Evolutionary conservation across 2,797 vertebrate genomes (phyloP).

Genomic region (Sebastes kiyomatsui): DNA sequence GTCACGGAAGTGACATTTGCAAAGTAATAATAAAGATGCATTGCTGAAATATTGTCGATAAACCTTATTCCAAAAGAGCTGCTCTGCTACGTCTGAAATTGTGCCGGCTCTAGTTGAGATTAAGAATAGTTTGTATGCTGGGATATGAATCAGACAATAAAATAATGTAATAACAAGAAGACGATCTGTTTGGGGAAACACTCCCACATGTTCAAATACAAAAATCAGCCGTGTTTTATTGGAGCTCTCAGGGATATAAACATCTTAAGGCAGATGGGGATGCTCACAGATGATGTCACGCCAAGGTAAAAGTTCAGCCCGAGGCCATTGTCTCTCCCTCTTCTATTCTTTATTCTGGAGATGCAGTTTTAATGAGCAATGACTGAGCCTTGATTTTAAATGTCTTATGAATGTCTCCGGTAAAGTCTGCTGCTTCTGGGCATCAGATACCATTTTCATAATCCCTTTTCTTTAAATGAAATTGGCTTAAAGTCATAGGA

Average conservation of each 20-base stretch:
- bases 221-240: conserved; percentile 10
- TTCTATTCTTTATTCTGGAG: conserved; percentile 10
- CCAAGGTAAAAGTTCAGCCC: conserved; percentile 60
- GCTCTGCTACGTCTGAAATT: not conserved
- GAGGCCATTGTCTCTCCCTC: conserved; percentile 13
- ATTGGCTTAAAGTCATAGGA: conserved; percentile 3
- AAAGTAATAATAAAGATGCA: conserved; percentile 3
- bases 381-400: conserved; percentile 25
- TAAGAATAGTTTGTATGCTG: not conserved
- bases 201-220: conserved; percentile 25
- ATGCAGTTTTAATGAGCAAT: conserved; percentile 44
- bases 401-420: conserved; percentile 12
- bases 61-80: not conserved
- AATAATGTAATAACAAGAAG: conserved; percentile 11
- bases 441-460: conserved; percentile 21
- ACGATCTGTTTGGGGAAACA: conserved; percentile 28
- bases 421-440: conserved; percentile 6
- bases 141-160: conserved; percentile 3
- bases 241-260: conserved; percentile 27
- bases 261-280: conserved; percentile 21
- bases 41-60: not conserved
- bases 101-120: not conserved
- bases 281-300: conserved; percentile 34
- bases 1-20: not conserved
- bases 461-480: conserved; percentile 20